Conservation (phyloP, 2,113 vertebrate species). For the Eudyptes chrysolophus region DNA sequence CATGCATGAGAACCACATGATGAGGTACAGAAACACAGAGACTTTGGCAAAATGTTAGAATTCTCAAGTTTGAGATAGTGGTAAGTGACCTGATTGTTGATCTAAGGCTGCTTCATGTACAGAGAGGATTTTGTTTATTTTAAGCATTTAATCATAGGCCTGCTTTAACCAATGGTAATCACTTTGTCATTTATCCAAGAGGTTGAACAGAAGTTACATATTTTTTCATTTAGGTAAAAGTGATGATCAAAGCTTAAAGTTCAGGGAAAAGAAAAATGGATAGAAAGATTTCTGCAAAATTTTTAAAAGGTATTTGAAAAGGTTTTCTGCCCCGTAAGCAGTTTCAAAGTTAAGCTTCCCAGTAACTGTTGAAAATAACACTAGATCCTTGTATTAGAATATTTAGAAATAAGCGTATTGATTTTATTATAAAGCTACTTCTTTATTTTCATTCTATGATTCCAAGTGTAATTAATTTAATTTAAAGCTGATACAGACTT, state of each 20-base stretch:
- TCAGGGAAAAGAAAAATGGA: neutral
- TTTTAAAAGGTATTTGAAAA: neutral
- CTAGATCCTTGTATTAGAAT: neutral
- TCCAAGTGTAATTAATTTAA: neutral
- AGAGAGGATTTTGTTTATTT: neutral
- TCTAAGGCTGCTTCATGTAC: neutral
- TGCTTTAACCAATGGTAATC: neutral
- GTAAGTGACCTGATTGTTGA: neutral
- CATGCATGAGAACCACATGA: accelerated
- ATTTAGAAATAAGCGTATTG: neutral
- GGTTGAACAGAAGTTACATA: accelerated
- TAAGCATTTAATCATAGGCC: neutral
- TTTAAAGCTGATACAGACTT: neutral
- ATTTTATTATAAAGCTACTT: neutral
- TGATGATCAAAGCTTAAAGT: neutral
- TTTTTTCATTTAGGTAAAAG: neutral
- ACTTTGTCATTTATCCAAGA: neutral
- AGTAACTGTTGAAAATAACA: neutral
- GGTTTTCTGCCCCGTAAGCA: neutral
- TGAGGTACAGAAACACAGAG: neutral
- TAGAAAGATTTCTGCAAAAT: neutral
- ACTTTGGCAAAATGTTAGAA: neutral
- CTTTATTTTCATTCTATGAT: neutral
- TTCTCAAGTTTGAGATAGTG: neutral
- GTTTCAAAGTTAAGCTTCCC: neutral